A percentile compares a stretch with the other conserved stretches of the same genome.
These are phyloP conservation scores for Heliconius melpomene DNA, from an alignment of 1,140 invertebrate species.

Conservation along the genomic window DNA sequence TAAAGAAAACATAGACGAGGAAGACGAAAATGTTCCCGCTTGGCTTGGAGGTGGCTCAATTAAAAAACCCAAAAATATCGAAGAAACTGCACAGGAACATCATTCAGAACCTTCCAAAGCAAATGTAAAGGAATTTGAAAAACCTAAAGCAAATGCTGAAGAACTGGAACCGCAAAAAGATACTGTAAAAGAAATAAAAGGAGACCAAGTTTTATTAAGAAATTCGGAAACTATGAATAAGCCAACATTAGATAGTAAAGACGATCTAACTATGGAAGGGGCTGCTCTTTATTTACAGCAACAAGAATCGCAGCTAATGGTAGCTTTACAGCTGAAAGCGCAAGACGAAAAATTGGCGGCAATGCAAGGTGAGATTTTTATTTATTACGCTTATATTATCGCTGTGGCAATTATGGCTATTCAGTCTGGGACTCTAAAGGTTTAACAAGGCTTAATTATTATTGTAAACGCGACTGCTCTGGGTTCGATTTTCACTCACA, in stretches of 20 bases:
- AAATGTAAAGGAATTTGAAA: slow-evolving; percentile 25
- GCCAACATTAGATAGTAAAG: slow-evolving; percentile 46
- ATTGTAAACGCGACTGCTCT: too few relatives aligned
- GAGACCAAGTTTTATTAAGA: slow-evolving; percentile 30
- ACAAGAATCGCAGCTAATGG: slow-evolving; percentile 77
- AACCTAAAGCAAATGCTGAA: slow-evolving; percentile 29
- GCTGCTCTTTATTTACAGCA: slow-evolving; percentile 75
- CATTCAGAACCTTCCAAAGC: slow-evolving; percentile 15
- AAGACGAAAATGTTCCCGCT: slow-evolving; percentile 62
- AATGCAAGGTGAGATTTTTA: slow-evolving; percentile 64
- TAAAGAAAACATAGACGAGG: slow-evolving; percentile 53
- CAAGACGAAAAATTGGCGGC: slow-evolving; percentile 78
- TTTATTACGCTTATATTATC: background rate
- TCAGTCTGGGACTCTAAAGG: background rate
- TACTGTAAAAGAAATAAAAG: slow-evolving; percentile 21
- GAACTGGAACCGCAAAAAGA: slow-evolving; percentile 26
- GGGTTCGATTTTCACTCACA: too few relatives aligned
- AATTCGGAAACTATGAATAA: slow-evolving; percentile 19
- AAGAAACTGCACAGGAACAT: slow-evolving; percentile 42
- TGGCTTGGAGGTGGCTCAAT: slow-evolving; percentile 62
- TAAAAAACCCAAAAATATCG: slow-evolving; percentile 59
- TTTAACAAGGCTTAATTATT: background rate
- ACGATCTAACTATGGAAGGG: slow-evolving; percentile 70
- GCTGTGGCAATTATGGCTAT: background rate
- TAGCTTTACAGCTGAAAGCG: slow-evolving; percentile 77